These are phyloP conservation scores for Amyelois transitella DNA, from an alignment of 1,140 invertebrate genomes.

Conservation along the genomic window DNA sequence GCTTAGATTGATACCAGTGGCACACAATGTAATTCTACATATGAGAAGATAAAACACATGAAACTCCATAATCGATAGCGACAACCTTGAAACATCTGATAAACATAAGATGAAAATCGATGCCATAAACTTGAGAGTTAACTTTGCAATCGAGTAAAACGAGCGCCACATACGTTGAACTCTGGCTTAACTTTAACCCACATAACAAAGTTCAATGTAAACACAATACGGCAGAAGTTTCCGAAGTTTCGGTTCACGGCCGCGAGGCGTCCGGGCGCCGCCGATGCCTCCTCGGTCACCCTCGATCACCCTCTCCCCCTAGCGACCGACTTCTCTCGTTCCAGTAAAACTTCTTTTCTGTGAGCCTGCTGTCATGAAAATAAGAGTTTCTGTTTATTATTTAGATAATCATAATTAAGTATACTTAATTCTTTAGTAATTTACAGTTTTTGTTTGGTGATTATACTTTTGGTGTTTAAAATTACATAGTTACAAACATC, in stretches of 20 bases:
- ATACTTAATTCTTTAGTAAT: too few relatives aligned
- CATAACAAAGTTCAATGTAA: slow-evolving; percentile 74
- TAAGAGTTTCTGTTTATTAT: too few relatives aligned
- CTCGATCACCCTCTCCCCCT: slow-evolving; percentile 10
- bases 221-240: slow-evolving; percentile 71
- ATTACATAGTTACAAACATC: too few relatives aligned
- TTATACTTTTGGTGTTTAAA: too few relatives aligned
- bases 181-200: slow-evolving; percentile 73
- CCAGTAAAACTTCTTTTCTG: slow-evolving; percentile 10
- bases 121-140: slow-evolving; percentile 62
- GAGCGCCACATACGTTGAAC: slow-evolving; percentile 65
- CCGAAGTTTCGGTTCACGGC: slow-evolving; percentile 68
- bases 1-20: not conserved
- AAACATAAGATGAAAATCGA: slow-evolving; percentile 71
- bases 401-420: too few relatives aligned
- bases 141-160: slow-evolving; percentile 65
- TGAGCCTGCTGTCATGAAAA: not conserved
- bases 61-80: slow-evolving; percentile 10
- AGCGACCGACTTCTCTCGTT: not conserved
- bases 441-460: too few relatives aligned
- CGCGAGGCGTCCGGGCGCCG: slow-evolving; percentile 43
- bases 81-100: slow-evolving; percentile 69
- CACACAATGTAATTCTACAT: not conserved
- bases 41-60: not conserved
- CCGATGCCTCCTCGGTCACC: slow-evolving; percentile 20